Evolutionary conservation across 2,797 vertebrate species (phyloP), one percentile per base, ranked within the genome.

Genomic region (Onychomys arenicola): DNA sequence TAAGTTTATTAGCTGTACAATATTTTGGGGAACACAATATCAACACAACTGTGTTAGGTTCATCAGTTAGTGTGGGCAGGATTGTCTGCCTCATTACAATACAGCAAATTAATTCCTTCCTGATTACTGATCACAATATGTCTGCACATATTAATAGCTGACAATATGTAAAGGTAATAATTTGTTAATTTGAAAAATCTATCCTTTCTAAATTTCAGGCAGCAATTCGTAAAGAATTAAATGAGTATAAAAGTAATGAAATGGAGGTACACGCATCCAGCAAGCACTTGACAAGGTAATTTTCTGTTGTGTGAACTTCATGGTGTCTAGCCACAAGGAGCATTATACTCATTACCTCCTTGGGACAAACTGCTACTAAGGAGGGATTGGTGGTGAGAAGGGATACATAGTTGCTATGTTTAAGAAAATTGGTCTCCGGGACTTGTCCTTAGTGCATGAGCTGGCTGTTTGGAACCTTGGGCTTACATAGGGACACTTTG

Each of bases 231-330:
- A 99, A 99, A 97, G 99, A 99, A 98, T 99, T 99, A 96, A 99
- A 99, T 19, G 99, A 99, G 96, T 99, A 99, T 98, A 99, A 99
- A 97, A 99, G 99, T 92, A 99, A 99, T 2, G 99, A 99, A 98
- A 99, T 99, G 99, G 99, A 99, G 98, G 99, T 99, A 73, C 99
- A 99, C 40, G 99, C 99, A 21, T 99, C 99, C 2, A 99, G 99
- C 99, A 99, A 99, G 98, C 99, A 99, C 97, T 99, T 99, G 99
- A 99, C 99, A 90, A 99, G 99, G 99, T 99, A 96, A 97, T 95
- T 29, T 89, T 83, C 73, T 71, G 0, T 61, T n/a, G 84, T 67
- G 5, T 84, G 52, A 40, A 67, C 55, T 61, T 55, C 12, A 2
- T 10, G 49, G 6, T 17, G 57, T 63, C 12, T 0, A 2, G n/a